Evolutionary conservation across 2,888 invertebrate genomes (phyloP).

Genomic region (Pseudococcus longispinus): DNA sequence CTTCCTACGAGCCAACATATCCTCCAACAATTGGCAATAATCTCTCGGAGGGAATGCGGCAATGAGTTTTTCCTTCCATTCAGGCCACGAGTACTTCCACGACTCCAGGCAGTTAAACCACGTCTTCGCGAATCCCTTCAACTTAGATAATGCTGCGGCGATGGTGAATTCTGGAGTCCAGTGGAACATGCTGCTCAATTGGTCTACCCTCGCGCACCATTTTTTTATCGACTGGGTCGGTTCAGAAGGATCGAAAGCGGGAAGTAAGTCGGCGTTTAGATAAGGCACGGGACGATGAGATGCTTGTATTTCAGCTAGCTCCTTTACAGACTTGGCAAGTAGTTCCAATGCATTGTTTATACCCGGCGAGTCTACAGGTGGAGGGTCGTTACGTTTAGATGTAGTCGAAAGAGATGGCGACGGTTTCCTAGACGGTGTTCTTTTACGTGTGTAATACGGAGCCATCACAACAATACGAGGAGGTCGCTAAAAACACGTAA

Average conservation of each 20-base stretch:
- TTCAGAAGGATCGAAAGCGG: background rate
- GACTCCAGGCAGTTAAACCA: background rate
- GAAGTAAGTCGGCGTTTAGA: no score
- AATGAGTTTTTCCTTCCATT: background rate
- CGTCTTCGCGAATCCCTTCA: background rate
- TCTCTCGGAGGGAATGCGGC: background rate
- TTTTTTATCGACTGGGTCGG: background rate
- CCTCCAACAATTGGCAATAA: background rate
- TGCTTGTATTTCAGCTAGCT: no score
- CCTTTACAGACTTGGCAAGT: no score
- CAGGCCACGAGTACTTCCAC: background rate
- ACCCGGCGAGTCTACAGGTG: no score
- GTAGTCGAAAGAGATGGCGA: no score
- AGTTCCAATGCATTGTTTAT: no score
- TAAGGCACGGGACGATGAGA: no score
- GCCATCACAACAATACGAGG: no score
- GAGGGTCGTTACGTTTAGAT: no score
- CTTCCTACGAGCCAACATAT: background rate
- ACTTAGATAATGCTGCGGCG: background rate
- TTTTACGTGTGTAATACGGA: no score
- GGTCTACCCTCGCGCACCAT: background rate
- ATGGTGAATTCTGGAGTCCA: background rate
- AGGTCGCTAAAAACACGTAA: no score
- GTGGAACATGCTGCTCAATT: background rate
- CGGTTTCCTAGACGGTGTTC: no score